Evolutionary conservation across 2,113 vertebrate species (phyloP), one percentile per base, ranked within the genome.

Genomic region (Euleptes europaea): DNA sequence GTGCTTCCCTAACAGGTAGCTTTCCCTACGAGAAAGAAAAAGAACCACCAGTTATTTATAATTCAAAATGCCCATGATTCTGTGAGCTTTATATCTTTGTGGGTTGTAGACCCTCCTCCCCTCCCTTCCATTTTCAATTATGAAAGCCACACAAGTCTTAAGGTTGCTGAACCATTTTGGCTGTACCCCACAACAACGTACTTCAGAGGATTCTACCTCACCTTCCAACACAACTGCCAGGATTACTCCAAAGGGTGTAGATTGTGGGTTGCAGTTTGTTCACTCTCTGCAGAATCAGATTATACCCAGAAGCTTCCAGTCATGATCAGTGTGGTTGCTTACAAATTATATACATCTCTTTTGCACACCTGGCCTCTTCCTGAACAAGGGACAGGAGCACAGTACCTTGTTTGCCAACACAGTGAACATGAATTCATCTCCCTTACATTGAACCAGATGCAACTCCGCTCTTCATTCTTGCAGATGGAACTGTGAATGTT

Each of bases 61-160:
- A 90, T 47, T 13, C 33, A 82, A 57, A 54, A 44, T 38, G 72
- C 42, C 15, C 33, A 78, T 0, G 0, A 78, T 71, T 4, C 23
- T 44, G 26, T 70, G 44, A 57, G 13, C 17, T 86, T 31, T 76
- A 17, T 5, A 86, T 17, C 60, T n/a, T 0, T 5, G 35, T 23
- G 71, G 75, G 40, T 57, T 60, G 23, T 4, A 0, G n/a, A 6
- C 0, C 1, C 66, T 1, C 66, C 84, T 89, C 86, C 60, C 0
- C 49, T 1, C 35, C 40, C 54, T 19, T 15, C 73, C 77, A 79
- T 44, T 78, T 31, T 44, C 4, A 82, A 76, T 90, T 42, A 88
- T 40, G 88, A 91, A 86, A 81, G 89, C 90, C 94, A 93, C 94
- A 93, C 91, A 26, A 28, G 4, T 89, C 90, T 80, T 73, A 83